A percentile compares a stretch with the other conserved stretches of the same genome.
phyloP scores from a whole-genome alignment of 2,113 vertebrate genomes.

The Sapayoa aenigma region DNA sequence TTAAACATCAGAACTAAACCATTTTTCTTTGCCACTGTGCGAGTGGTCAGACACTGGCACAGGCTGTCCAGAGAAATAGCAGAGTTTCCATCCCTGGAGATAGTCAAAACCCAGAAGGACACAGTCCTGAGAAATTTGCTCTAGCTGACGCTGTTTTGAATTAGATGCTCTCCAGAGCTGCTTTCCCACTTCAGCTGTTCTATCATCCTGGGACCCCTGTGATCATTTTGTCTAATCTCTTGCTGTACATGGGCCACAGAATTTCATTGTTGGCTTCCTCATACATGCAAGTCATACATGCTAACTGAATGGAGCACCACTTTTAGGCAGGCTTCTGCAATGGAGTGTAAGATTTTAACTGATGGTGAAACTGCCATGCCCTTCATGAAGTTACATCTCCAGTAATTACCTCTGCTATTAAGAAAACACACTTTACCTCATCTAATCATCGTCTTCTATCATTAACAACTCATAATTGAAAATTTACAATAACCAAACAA shows the following conservation, averaged over 20 bases:
- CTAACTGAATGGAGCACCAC: background rate
- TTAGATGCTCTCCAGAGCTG: background rate
- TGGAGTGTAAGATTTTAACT: background rate
- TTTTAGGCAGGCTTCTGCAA: background rate
- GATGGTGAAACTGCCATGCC: background rate
- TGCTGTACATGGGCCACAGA: background rate
- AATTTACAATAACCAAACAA: background rate
- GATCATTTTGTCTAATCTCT: background rate
- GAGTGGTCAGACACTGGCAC: background rate
- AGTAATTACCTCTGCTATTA: background rate
- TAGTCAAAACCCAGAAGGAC: background rate
- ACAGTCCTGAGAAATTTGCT: background rate
- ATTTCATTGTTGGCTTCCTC: background rate
- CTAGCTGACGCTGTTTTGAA: background rate
- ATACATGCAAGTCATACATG: background rate
- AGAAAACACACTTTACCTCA: background rate
- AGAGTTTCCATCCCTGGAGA: background rate
- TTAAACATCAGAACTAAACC: background rate
- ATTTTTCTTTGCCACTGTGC: background rate
- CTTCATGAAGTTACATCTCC: background rate
- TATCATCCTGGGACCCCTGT: background rate
- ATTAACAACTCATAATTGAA: background rate
- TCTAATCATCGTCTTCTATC: background rate
- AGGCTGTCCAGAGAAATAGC: background rate
- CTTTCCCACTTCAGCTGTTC: background rate